Conservation (phyloP, 2,888 invertebrate species). For the Endotricha flammealis region DNA sequence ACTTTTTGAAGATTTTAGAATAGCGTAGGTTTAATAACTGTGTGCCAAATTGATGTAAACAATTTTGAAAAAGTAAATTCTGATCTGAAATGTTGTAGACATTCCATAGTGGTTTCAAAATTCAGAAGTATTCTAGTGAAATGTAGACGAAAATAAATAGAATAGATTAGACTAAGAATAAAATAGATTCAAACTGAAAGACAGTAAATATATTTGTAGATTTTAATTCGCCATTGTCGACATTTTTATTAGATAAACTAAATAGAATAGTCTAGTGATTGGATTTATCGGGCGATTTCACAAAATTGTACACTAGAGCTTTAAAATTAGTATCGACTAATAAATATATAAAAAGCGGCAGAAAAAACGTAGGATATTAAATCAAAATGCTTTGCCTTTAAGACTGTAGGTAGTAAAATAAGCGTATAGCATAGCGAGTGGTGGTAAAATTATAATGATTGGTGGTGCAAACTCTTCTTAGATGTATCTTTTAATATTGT, state of each 20-base stretch:
- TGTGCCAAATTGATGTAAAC: constrained; percentile 43
- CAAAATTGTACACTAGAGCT: constrained; percentile 60
- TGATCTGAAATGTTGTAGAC: constrained; percentile 59
- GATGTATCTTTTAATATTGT: constrained; percentile 53
- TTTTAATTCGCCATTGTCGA: constrained; percentile 49
- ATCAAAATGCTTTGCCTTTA: constrained; percentile 34
- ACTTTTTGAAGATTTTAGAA: constrained; percentile 56
- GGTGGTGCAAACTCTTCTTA: constrained; percentile 75
- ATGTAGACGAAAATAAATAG: constrained; percentile 51
- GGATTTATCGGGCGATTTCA: constrained; percentile 54
- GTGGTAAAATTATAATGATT: constrained; percentile 57
- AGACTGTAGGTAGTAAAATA: constrained; percentile 43
- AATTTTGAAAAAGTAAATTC: constrained; percentile 36
- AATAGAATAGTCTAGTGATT: constrained; percentile 51
- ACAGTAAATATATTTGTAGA: constrained; percentile 55
- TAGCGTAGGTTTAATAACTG: constrained; percentile 55
- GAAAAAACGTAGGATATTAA: constrained; percentile 23
- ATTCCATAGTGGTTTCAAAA: constrained; percentile 43
- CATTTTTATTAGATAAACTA: constrained; percentile 49
- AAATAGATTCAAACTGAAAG: constrained; percentile 41
- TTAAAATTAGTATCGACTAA: constrained; percentile 36
- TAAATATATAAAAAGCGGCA: constrained; percentile 32
- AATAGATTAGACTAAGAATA: constrained; percentile 59
- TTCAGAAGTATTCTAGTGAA: constrained; percentile 52
- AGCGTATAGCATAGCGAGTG: constrained; percentile 50